Percentiles rank a stretch among this genome's conserved stretches.
Evolutionary conservation across 1,140 invertebrate species (phyloP).

Genomic region (Bemisia tabaci): DNA sequence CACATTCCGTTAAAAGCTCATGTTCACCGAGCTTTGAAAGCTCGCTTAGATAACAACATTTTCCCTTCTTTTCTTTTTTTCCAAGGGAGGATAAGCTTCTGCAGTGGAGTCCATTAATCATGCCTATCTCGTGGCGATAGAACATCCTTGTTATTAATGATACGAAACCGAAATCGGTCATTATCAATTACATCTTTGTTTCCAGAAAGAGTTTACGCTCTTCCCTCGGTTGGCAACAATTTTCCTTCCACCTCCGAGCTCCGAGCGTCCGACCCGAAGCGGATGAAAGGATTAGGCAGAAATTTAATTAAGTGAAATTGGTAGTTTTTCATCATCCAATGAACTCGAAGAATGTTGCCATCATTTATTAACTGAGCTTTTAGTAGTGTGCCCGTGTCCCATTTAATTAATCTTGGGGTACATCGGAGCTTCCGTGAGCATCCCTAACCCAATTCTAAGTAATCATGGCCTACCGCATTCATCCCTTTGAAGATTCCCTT

Average conservation of each 20-base stretch:
- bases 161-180: background rate
- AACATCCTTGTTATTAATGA: background rate
- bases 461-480: too few relatives aligned
- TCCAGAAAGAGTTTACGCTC: background rate
- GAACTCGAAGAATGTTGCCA: background rate
- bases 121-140: background rate
- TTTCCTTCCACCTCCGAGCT: background rate
- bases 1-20: background rate
- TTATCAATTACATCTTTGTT: background rate
- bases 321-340: background rate
- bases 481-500: too few relatives aligned
- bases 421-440: too few relatives aligned
- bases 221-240: background rate
- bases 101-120: background rate
- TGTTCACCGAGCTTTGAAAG: background rate
- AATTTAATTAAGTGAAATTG: background rate
- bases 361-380: too few relatives aligned
- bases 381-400: too few relatives aligned
- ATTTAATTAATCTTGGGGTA: too few relatives aligned
- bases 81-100: background rate
- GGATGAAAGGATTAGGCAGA: background rate
- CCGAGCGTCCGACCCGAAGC: background rate
- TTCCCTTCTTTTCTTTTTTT: background rate
- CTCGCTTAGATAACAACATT: too few relatives aligned
- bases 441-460: too few relatives aligned